Conservation (phyloP, 2,888 invertebrate genomes). For the Caenorhabditis sinica region DNA sequence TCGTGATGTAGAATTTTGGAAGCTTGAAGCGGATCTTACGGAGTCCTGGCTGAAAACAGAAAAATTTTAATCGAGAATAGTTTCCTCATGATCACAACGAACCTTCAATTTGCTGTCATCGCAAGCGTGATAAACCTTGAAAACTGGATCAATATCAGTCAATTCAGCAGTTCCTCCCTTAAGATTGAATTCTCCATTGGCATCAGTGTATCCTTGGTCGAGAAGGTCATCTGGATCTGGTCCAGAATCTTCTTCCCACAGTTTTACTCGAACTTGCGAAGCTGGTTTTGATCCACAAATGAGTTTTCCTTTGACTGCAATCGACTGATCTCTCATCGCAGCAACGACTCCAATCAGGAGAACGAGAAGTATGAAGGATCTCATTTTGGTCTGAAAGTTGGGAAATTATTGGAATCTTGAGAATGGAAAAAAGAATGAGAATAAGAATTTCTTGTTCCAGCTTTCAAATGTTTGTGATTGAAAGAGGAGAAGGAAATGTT, state of each 20-base stretch:
- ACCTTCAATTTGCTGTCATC: conserved; percentile 75
- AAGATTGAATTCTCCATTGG: conserved; percentile 68
- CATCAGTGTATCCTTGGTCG: conserved; percentile 75
- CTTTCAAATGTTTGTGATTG: conserved; percentile 7
- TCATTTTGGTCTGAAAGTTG: conserved; percentile 15
- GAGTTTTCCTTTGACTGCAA: conserved; percentile 69
- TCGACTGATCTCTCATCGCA: conserved; percentile 77
- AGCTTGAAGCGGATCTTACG: conserved; percentile 72
- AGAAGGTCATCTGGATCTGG: conserved; percentile 78
- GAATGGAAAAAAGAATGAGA: conserved; percentile 1
- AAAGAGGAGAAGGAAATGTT: conserved; percentile 5
- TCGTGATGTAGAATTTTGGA: conserved; percentile 71
- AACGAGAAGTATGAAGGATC: conserved; percentile 17
- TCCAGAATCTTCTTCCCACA: conserved; percentile 78
- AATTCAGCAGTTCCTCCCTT: conserved; percentile 74
- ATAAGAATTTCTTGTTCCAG: background rate
- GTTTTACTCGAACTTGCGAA: conserved; percentile 73
- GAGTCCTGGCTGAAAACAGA: conserved; percentile 66
- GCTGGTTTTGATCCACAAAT: conserved; percentile 73
- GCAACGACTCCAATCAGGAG: conserved; percentile 47
- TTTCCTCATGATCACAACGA: background rate
- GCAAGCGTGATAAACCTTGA: conserved; percentile 78
- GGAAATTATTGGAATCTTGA: background rate
- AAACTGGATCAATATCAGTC: conserved; percentile 76
- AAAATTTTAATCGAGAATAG: background rate